Evolutionary conservation across 2,888 invertebrate species (phyloP).

Genomic region (Noctua fimbriata): DNA sequence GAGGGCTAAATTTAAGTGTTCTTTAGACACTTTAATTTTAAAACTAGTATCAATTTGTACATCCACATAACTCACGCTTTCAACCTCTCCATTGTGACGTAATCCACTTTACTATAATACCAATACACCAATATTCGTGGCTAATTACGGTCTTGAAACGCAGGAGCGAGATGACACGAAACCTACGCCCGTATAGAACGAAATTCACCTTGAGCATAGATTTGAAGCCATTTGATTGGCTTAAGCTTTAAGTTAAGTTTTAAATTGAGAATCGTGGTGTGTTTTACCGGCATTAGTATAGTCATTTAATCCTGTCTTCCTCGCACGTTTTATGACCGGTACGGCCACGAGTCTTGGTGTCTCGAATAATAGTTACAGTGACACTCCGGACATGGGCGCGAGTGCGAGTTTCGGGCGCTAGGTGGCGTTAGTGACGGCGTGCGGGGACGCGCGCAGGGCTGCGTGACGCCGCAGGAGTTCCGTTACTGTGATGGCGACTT

Average conservation of each 20-base stretch:
- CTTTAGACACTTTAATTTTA: constrained; percentile 6
- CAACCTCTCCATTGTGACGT: neutral
- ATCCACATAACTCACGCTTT: constrained; percentile 44
- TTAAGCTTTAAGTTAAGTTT: neutral
- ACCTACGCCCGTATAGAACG: neutral
- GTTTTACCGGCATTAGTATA: neutral
- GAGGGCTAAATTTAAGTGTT: constrained; percentile 1
- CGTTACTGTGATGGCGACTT: constrained; percentile 96
- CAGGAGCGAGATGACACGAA: neutral
- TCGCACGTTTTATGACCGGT: neutral
- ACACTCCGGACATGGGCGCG: constrained; percentile 82
- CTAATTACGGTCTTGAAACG: constrained; percentile 1
- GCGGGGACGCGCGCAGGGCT: constrained; percentile 70
- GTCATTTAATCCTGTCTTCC: neutral
- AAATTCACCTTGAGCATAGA: neutral
- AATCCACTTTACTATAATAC: neutral
- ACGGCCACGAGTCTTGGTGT: neutral
- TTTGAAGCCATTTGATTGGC: neutral
- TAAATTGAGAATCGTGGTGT: neutral
- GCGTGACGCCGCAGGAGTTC: constrained; percentile 93
- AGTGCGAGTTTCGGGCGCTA: constrained; percentile 85
- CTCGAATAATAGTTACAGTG: constrained; percentile 70
- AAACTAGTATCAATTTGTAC: constrained; percentile 47
- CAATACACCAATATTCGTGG: neutral
- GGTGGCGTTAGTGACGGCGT: constrained; percentile 79